A percentile compares a stretch with the other conserved stretches of the same genome.
Conservation (phyloP, 2,888 invertebrate genomes). For the Aphodius granarius region DNA sequence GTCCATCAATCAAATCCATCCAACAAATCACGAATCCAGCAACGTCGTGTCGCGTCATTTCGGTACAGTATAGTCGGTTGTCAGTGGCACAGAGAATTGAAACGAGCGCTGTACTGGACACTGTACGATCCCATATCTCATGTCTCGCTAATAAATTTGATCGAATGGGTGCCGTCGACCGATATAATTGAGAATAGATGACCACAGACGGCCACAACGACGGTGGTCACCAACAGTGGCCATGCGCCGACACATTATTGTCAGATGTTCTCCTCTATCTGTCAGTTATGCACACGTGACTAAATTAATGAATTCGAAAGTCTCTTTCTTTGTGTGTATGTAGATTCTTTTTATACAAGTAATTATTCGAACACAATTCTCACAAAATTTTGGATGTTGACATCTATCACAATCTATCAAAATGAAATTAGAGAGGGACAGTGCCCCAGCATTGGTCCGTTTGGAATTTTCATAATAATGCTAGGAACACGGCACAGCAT, state of each 20-base stretch:
- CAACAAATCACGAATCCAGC: conserved; percentile 3
- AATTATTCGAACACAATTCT: too few relatives aligned
- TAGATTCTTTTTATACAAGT: too few relatives aligned
- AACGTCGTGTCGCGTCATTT: neutral
- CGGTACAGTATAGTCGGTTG: neutral
- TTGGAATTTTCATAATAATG: conserved; percentile 8
- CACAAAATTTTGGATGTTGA: too few relatives aligned
- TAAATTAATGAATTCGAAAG: neutral
- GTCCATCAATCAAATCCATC: conserved; percentile 6
- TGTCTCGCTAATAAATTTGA: conserved; percentile 46
- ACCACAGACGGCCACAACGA: neutral
- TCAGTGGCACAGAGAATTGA: neutral
- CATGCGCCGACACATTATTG: neutral
- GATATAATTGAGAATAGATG: conserved; percentile 48
- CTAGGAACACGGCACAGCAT: conserved; percentile 19
- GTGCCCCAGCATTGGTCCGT: neutral
- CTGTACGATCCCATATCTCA: neutral
- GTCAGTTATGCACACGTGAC: neutral
- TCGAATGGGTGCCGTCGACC: conserved; percentile 43
- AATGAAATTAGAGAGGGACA: too few relatives aligned
- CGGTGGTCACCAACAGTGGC: neutral
- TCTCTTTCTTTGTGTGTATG: too few relatives aligned
- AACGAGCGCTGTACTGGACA: neutral
- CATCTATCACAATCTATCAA: too few relatives aligned
- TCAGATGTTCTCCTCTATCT: neutral